Conservation (phyloP, 1,140 invertebrate genomes). For the Cryptotermes secundus region DNA sequence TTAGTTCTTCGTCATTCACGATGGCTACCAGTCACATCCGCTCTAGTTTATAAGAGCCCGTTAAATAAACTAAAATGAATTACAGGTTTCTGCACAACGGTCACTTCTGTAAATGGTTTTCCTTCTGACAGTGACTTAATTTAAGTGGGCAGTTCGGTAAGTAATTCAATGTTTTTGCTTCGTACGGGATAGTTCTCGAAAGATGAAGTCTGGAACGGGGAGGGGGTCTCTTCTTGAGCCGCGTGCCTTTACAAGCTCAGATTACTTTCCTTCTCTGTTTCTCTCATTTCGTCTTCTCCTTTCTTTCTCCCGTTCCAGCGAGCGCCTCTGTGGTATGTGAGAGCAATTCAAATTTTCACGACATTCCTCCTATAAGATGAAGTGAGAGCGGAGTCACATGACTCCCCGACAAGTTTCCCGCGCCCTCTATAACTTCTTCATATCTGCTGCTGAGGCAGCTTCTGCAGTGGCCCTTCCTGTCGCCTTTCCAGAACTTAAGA, state of each 20-base stretch:
- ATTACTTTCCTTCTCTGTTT: slow-evolving; percentile 27
- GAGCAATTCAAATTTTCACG: slow-evolving; percentile 30
- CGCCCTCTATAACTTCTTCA: not conserved
- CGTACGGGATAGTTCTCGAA: slow-evolving; percentile 1
- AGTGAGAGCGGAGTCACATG: slow-evolving; percentile 26
- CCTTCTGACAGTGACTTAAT: no score
- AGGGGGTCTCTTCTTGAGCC: not conserved
- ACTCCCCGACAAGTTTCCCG: slow-evolving; percentile 10
- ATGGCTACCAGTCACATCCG: no score
- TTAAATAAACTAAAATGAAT: no score
- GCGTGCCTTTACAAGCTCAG: slow-evolving; percentile 28
- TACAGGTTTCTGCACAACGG: no score
- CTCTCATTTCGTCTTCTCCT: slow-evolving; percentile 23
- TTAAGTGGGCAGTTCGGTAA: not conserved
- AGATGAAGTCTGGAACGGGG: no score
- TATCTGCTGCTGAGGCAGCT: no score
- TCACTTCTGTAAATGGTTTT: no score
- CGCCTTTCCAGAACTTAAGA: not conserved
- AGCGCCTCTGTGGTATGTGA: slow-evolving; percentile 15
- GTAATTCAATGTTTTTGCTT: slow-evolving; percentile 27
- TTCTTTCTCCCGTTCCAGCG: not conserved
- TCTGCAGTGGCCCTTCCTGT: not conserved
- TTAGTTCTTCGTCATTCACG: no score
- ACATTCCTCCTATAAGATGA: slow-evolving; percentile 31
- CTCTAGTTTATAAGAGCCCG: no score